Evolutionary conservation across 2,113 vertebrate species (phyloP), one percentile per base, ranked within the genome.

Genomic region (Centropus bengalensis): DNA sequence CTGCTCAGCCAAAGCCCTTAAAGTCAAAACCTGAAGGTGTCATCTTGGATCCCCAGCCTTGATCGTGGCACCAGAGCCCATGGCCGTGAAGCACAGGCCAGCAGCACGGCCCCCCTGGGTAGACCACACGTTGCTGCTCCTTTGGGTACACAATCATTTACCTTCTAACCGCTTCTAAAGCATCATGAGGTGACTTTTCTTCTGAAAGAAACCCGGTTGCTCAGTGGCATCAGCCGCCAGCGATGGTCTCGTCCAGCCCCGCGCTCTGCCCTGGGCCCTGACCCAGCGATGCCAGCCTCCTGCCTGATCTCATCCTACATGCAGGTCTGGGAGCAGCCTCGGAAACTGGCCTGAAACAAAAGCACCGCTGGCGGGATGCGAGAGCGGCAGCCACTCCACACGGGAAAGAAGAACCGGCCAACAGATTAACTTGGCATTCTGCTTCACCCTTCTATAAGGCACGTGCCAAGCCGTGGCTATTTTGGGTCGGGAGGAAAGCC

Each of bases 241-340:
- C 0, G 5, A 23, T 0, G 8, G 19, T 16, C 44, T 33, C 0
- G 2, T 38, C 12, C 9, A 0, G 82, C 51, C 77, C 33, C 0
- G 0, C 1, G 8, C 58, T 47, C 78, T 45, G 44, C 58, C 51
- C 78, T 12, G 77, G 14, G 44, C 58, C 51, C 78, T 12, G 77
- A 30, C 42, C 82, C 62, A 9, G 32, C 9, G 0, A 14, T 0
- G 5, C 78, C 71, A n/a, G 63, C 47, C 79, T 30, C 4, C 69
- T 10, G 81, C 54, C 93, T 82, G 71, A 91, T n/a, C 79, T 89
- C 94, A 83, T 75, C 85, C 91, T 74, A 58, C 12, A 11, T 66
- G 78, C 5, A 0, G 67, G 12, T 42, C 56, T 5, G 15, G 60
- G 58, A 82, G 47, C 82, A 27, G 89, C 85, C 45, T 93, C 21